Evolutionary conservation across 2,113 vertebrate species (phyloP).

Genomic region (Eclectus roratus): DNA sequence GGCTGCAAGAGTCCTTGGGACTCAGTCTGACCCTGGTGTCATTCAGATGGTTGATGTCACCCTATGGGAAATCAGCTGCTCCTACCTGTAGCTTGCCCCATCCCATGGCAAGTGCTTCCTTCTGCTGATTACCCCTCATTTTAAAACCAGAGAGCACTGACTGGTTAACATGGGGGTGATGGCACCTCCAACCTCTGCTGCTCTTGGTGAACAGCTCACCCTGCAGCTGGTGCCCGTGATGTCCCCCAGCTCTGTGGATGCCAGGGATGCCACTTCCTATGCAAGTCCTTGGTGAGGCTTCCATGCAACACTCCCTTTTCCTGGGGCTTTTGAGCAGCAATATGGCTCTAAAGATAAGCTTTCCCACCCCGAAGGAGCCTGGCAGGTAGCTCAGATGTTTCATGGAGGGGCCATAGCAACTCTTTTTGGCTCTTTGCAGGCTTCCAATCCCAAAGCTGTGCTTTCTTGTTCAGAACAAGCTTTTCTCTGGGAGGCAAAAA

Average conservation of each 20-base stretch:
- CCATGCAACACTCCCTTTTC: background rate
- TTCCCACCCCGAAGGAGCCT: background rate
- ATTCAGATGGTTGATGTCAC: background rate
- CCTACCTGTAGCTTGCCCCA: background rate
- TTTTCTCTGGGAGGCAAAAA: background rate
- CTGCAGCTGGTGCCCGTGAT: fast-evolving
- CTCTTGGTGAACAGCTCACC: background rate
- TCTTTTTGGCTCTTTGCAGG: background rate
- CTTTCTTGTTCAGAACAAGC: background rate
- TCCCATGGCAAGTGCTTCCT: background rate
- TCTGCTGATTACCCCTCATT: background rate
- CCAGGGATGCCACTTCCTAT: background rate
- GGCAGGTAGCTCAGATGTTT: background rate
- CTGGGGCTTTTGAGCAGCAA: background rate
- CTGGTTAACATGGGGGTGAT: fast-evolving
- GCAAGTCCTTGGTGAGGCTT: background rate
- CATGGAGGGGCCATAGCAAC: background rate
- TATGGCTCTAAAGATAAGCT: background rate
- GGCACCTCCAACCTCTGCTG: background rate
- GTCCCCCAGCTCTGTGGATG: background rate
- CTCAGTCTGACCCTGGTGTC: background rate
- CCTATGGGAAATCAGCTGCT: background rate
- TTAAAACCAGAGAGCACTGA: background rate
- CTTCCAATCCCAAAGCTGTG: background rate
- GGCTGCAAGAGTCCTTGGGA: background rate